Percentiles rank a stretch among this genome's conserved stretches.
Evolutionary conservation across 2,113 vertebrate species (phyloP).

Genomic region (Cairina moschata): DNA sequence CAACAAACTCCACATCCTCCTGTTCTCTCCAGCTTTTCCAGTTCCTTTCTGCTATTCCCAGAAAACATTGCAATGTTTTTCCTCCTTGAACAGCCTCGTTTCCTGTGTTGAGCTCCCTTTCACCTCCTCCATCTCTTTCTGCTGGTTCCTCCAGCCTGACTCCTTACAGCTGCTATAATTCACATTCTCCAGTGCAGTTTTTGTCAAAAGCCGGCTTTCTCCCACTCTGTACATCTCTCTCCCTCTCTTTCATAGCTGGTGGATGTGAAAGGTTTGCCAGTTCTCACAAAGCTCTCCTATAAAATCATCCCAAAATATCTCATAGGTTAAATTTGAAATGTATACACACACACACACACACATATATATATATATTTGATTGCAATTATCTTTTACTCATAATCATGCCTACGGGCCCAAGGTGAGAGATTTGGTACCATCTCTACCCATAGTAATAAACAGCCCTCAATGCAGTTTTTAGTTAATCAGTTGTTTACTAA

Average conservation of each 20-base stretch:
- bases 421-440: not conserved
- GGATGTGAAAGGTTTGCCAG: not conserved
- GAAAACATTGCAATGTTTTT: not conserved
- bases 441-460: not conserved
- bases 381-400: not conserved
- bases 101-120: not conserved
- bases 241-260: not conserved
- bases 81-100: not conserved
- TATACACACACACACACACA: not conserved
- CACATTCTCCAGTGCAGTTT: not conserved
- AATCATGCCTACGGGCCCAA: not conserved
- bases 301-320: not conserved
- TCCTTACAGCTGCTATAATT: not conserved
- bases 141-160: not conserved
- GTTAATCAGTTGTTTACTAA: not conserved
- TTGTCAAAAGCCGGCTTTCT: not conserved
- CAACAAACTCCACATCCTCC: not conserved
- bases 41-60: not conserved
- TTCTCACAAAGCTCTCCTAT: not conserved
- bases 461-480: not conserved
- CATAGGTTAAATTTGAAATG: not conserved
- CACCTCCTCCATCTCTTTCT: not conserved
- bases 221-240: not conserved
- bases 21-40: not conserved
- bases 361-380: not conserved